Evolutionary conservation across 2,888 invertebrate species (phyloP).

Genomic region (Branchellion lobata): DNA sequence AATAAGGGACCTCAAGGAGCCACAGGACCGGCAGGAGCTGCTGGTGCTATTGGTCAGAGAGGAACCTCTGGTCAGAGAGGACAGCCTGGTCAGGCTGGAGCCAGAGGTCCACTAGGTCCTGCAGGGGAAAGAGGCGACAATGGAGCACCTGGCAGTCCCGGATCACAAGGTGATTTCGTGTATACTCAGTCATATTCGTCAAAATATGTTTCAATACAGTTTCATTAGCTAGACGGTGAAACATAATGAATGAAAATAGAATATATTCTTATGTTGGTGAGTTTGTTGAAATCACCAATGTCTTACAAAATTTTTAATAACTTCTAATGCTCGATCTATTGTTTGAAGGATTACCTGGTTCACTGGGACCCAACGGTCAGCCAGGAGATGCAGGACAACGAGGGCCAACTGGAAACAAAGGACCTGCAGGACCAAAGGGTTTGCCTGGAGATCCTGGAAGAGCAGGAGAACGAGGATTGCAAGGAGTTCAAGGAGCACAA

Average conservation of each 20-base stretch:
- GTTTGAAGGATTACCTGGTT: not conserved
- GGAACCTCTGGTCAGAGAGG: slow-evolving; percentile 44
- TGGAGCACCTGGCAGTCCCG: slow-evolving; percentile 17
- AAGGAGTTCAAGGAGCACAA: not conserved
- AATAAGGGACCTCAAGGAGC: slow-evolving; percentile 50
- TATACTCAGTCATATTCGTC: no score
- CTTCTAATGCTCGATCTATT: no score
- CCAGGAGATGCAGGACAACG: not conserved
- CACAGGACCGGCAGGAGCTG: slow-evolving; percentile 41
- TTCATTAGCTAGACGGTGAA: no score
- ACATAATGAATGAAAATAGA: no score
- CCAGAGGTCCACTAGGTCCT: not conserved
- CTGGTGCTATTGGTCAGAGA: slow-evolving; percentile 36
- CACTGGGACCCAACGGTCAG: not conserved
- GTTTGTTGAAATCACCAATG: no score
- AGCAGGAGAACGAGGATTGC: not conserved
- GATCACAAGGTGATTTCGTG: not conserved
- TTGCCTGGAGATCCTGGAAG: slow-evolving; percentile 12
- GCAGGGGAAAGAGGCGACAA: not conserved
- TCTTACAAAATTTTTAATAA: no score
- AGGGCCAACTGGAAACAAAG: not conserved
- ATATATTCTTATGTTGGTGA: no score
- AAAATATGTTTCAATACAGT: no score
- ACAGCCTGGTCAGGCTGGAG: slow-evolving; percentile 18
- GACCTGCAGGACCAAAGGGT: not conserved